Evolutionary conservation across 2,113 vertebrate species (phyloP).

Genomic region (Scomber colias): DNA sequence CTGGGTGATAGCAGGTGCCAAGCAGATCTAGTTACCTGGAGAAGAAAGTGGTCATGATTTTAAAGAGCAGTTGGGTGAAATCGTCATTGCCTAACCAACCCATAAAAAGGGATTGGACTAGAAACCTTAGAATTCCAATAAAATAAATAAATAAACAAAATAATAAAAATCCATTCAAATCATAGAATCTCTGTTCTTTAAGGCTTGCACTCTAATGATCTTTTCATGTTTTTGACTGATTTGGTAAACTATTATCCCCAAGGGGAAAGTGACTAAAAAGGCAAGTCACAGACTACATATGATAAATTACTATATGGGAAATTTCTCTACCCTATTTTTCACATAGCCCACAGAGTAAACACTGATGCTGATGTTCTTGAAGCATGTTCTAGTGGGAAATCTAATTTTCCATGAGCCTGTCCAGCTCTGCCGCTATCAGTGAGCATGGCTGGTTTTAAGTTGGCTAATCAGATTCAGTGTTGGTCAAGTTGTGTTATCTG

Average conservation of each 20-base stretch:
- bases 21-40: slow-evolving; percentile 62
- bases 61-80: slow-evolving; percentile 40
- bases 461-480: slow-evolving; percentile 74
- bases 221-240: background rate
- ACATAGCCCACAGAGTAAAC: background rate
- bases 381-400: slow-evolving; percentile 24
- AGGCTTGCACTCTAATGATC: background rate
- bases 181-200: background rate
- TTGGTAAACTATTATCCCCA: background rate
- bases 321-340: background rate
- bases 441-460: slow-evolving; percentile 70
- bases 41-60: slow-evolving; percentile 26
- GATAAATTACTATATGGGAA: background rate
- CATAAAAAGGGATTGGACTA: slow-evolving; percentile 2
- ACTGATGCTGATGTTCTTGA: background rate
- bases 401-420: slow-evolving; percentile 49
- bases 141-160: too few species aligned
- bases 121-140: too few species aligned
- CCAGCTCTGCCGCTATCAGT: slow-evolving; percentile 54
- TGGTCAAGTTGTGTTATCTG: slow-evolving; percentile 77
- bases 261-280: background rate
- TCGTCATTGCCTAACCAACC: background rate
- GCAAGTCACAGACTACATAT: background rate
- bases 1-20: slow-evolving; percentile 76
- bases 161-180: too few species aligned